Base-by-base conservation (phyloP, 2,888 invertebrate genomes). In the Ichneumoninae sp. region DNA sequence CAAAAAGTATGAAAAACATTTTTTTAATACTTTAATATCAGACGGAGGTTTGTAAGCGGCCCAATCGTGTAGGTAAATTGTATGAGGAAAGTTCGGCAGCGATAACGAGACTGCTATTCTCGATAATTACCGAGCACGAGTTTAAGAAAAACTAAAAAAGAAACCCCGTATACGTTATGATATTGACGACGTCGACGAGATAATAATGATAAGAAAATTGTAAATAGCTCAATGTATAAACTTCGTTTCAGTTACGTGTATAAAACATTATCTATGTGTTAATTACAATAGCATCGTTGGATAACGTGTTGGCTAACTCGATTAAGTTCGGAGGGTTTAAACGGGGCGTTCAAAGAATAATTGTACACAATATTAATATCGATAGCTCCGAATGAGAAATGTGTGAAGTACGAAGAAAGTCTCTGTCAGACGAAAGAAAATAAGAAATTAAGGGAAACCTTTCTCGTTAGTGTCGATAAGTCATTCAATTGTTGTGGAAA, bases 141-240 rank as follows among this genome's bases (percentile, higher is more conserved):
- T 81, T 78, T 60, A 73, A 82, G 79, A 73, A 30, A 74, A 33
- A 66, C n/a, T 22, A 54, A 36, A 40, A 76, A 66, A 65, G 52
- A 74, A 65, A 33, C 63, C 63, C 63, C 63, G 63, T 13, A 63
- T 63, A 70, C 44, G 73, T 54, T 66, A 52, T 65, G 44, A 68
- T 44, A 78, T 74, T 52, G 63, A 71, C 6, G 70, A 83, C 44
- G 57, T 73, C 65, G 76, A 69, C 44, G 47, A 22, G 69, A 80
- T 74, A 65, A 76, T 69, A 81, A 85, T 44, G 47, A 75, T 69
- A 77, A 84, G 44, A 78, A 78, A 70, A 57, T 85, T 92, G 92
- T 92, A 92, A 87, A 92, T 92, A 92, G 89, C 88, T 92, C 87
- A 88, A 89, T 92, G 92, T 92, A 92, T 89, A 92, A 92, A 91